phyloP scores from a whole-genome alignment of 1,140 invertebrate genomes.

The Drosophila ironensis region DNA sequence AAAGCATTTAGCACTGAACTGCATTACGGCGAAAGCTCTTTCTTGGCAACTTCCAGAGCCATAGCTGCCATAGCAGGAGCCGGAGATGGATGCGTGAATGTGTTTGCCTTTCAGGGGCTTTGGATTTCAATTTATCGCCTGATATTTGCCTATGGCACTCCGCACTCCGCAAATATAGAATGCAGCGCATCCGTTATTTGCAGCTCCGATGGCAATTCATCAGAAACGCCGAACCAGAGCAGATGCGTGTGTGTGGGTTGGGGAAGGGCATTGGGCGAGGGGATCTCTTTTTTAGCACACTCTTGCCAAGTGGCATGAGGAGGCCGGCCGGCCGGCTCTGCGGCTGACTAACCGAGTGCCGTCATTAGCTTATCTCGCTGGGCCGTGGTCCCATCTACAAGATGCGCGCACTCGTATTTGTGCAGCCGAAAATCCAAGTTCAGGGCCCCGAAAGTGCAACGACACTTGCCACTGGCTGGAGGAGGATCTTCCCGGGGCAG shows the following conservation, averaged over 20 bases:
- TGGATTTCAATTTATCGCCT: conserved; percentile 76
- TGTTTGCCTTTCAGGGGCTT: conserved; percentile 55
- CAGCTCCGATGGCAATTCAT: conserved; percentile 71
- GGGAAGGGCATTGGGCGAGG: conserved; percentile 12
- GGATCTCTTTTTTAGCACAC: conserved; percentile 67
- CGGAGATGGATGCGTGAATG: conserved; percentile 2
- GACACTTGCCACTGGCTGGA: conserved; percentile 44
- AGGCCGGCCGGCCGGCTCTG: conserved; percentile 37
- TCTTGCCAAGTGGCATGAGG: conserved; percentile 58
- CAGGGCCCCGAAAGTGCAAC: conserved; percentile 64
- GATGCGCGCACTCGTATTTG: too few species aligned
- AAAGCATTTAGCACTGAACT: conserved; percentile 75
- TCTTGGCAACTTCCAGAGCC: conserved; percentile 35
- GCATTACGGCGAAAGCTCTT: conserved; percentile 63
- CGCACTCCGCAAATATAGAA: conserved; percentile 34
- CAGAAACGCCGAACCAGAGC: conserved; percentile 34
- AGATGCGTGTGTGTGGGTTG: background rate
- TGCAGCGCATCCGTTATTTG: conserved; percentile 70
- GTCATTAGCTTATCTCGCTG: conserved; percentile 69
- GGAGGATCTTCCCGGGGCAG: background rate
- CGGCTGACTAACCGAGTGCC: conserved; percentile 64
- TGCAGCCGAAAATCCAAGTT: conserved; percentile 43
- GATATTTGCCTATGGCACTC: conserved; percentile 49
- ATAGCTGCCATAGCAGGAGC: background rate
- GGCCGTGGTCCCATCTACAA: conserved; percentile 47